Base-by-base conservation (phyloP, 1,140 invertebrate genomes). In the Zelostemma sp. region DNA sequence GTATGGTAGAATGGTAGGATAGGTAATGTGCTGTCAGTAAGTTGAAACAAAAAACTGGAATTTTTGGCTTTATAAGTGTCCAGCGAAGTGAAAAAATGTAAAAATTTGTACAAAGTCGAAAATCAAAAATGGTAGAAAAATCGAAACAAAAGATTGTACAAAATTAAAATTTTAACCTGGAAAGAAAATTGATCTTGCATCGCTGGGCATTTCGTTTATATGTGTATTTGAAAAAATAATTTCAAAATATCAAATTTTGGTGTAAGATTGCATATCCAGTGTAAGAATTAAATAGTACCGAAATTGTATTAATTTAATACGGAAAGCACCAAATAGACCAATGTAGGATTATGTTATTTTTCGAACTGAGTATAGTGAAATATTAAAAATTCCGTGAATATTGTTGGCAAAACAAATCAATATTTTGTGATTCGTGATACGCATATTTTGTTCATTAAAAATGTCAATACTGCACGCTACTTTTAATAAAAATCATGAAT, bases 401-500 rank as follows among this genome's bases (percentile, higher is more conserved):
- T 43, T 51, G 43, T 69, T 54, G 55, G 15, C 3, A 43, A 51
- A 49, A n/a, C 11, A 48, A 66, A 48, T 66, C 21, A 47, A 65
- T 66, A 71, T 71, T 61, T 71, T 66, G 35, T 55, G 68, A 53
- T 62, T 71, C 19, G 57, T 14, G 6, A 43, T 47, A 55, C 0
- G 48, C 60, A 56, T 56, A 4, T 33, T 60, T 68, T 60, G 50
- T 49, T 33, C 18, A 57, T 61, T 61, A 43, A 33, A 49, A 46
- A 28, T 69, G 56, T 70, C 57, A 65, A 65, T 70, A 70, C 35
- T 53, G 61, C 48, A 65, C 31, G 15, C 51, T 48, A 55, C 40
- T 45, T 71, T 61, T 48, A 71, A 71, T 71, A 71, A 71, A 65
- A 50, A 46, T 15, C 57, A 71, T 65, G 51, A 71, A 62, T 41